Conservation (phyloP, 2,888 invertebrate species). For the Phaedon cochleariae region DNA sequence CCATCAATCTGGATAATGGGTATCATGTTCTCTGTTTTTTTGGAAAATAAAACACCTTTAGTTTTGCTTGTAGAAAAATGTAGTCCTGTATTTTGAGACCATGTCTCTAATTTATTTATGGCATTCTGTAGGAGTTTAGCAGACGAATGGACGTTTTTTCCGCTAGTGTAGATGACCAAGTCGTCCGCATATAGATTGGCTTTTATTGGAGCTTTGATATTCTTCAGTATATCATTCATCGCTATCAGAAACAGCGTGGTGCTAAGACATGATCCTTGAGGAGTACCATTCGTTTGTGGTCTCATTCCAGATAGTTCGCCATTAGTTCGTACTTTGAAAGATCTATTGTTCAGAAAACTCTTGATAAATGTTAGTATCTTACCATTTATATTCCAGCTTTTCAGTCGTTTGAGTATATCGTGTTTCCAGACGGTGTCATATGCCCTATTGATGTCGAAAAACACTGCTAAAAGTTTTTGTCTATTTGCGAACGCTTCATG, state of each 20-base stretch:
- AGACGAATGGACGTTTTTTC: not conserved
- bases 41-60: not conserved
- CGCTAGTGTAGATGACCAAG: not conserved
- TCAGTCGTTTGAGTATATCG: not conserved
- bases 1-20: not conserved
- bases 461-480: constrained; percentile 5
- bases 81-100: not conserved
- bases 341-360: not conserved
- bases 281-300: not conserved
- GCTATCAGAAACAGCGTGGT: too few species aligned
- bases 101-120: not conserved
- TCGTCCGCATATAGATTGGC: not conserved
- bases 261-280: not conserved
- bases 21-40: not conserved
- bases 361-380: not conserved
- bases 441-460: constrained; percentile 8
- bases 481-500: constrained; percentile 4
- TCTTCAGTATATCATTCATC: too few species aligned
- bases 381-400: not conserved
- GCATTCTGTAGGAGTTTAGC: not conserved
- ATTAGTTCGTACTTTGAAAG: not conserved
- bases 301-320: not conserved
- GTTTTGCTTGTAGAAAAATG: not conserved
- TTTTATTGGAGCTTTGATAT: not conserved
- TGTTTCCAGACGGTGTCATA: constrained; percentile 2